Evolutionary conservation across 2,888 invertebrate species (phyloP), one percentile per base, ranked within the genome.

Genomic region (Microctonus hyperodae): DNA sequence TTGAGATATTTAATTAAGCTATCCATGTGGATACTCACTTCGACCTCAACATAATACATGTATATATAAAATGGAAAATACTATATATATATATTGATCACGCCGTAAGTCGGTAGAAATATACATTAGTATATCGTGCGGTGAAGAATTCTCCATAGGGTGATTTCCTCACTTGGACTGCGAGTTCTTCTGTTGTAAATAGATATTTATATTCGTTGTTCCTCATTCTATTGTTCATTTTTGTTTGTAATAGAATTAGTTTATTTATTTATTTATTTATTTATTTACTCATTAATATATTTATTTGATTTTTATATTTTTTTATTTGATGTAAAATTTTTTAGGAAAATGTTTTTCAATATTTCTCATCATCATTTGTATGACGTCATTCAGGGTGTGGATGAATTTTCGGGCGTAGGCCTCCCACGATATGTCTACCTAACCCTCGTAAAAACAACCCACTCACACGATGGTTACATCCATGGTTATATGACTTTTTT

Each of bases 381-480:
- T 53, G 10, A 58, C 35, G 58, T 37, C 58, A 58, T 40, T 16
- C 11, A 23, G 58, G 35, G 58, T 58, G 58, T 58, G 58, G 58
- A 58, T 16, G 28, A 58, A 10, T 58, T 58, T 58, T 58, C n/a
- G 58, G 58, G 40, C 58, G 58, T 58, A 16, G 33, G 51, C 33
- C 74, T 76, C 78, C 78, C 76, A 77, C 77, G 76, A 74, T 68
- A 70, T 69, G 75, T 74, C 75, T 71, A 72, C 68, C 72, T 73
- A 69, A 75, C 73, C 74, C 74, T 77, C 77, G 77, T 78, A 78
- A 78, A 78, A 74, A 78, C 75, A 72, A 75, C 76, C 78, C 73
- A 78, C 79, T 69, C 76, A 69, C 61, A 61, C 55, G 65, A 37
- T 13, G 25, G n/a, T n/a, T n/a, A n/a, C 13, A n/a, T 7, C 3